Evolutionary conservation across 2,797 vertebrate species (phyloP).

Genomic region (Rhadinocentrus ornatus): DNA sequence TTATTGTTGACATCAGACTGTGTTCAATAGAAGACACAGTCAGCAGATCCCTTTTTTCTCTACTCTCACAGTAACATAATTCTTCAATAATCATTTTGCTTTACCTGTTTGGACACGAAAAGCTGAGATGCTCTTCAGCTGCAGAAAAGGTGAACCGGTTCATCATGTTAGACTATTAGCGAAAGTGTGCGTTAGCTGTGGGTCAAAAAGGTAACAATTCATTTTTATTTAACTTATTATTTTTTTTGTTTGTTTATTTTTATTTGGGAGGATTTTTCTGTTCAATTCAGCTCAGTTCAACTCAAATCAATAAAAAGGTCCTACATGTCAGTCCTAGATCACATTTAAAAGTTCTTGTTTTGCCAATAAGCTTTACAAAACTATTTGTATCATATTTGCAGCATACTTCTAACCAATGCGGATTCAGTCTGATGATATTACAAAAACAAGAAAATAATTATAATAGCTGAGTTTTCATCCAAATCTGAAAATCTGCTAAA

Average conservation of each 20-base stretch:
- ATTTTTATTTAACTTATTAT: neutral
- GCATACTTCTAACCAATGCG: neutral
- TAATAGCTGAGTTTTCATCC: neutral
- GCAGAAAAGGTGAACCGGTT: neutral
- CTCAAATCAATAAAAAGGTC: neutral
- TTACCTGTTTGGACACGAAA: constrained; percentile 13
- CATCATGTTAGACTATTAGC: neutral
- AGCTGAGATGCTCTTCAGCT: constrained; percentile 17
- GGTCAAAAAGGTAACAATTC: neutral
- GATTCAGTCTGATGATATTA: neutral
- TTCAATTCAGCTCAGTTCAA: neutral
- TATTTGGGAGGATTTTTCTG: too few relatives aligned
- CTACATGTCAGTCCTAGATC: neutral
- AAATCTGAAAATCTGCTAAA: too few relatives aligned
- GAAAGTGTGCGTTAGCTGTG: neutral
- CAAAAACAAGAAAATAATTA: neutral
- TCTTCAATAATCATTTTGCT: constrained; percentile 9
- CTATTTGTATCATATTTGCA: neutral
- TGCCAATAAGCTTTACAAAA: neutral
- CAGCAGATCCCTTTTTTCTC: constrained; percentile 74
- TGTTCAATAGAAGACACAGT: constrained; percentile 71
- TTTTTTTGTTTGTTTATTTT: too few relatives aligned
- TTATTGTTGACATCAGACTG: constrained; percentile 75
- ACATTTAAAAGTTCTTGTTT: neutral
- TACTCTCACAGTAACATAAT: neutral